phyloP scores from a whole-genome alignment of 1,140 invertebrate genomes.

The Ephestia elutella region DNA sequence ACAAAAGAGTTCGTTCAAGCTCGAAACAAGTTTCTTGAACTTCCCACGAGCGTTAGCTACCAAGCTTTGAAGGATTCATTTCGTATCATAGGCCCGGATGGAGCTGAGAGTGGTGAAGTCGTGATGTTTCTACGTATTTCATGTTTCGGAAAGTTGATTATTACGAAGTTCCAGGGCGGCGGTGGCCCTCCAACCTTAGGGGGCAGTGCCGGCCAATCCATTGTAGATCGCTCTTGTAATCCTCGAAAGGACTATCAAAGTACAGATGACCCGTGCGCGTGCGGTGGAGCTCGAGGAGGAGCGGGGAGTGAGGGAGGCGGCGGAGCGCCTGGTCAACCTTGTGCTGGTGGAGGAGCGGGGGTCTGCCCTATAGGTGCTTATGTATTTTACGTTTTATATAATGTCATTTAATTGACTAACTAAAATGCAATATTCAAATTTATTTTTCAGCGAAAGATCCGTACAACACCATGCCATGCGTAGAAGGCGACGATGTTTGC shows the following conservation, averaged over 20 bases:
- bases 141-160: constrained; percentile 79
- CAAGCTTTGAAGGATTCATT: constrained; percentile 77
- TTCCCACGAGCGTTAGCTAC: constrained; percentile 50
- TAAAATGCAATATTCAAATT: background rate
- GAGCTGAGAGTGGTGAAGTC: constrained; percentile 67
- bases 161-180: constrained; percentile 77
- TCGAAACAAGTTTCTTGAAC: constrained; percentile 53
- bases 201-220: constrained; percentile 19
- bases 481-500: constrained; percentile 57
- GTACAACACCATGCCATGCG: constrained; percentile 57
- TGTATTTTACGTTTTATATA: background rate
- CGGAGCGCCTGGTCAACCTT: constrained; percentile 19
- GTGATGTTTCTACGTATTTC: constrained; percentile 76
- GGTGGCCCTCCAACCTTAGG: constrained; percentile 34
- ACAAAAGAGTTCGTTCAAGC: constrained; percentile 65
- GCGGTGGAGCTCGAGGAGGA: constrained; percentile 35
- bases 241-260: constrained; percentile 47
- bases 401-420: background rate
- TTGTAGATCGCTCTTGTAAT: constrained; percentile 52
- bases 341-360: constrained; percentile 20
- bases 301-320: constrained; percentile 10
- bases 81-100: constrained; percentile 63
- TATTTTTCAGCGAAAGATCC: constrained; percentile 48
- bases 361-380: constrained; percentile 42
- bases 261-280: constrained; percentile 49